phyloP scores from a whole-genome alignment of 2,888 invertebrate genomes.

The Anticlea derivata region DNA sequence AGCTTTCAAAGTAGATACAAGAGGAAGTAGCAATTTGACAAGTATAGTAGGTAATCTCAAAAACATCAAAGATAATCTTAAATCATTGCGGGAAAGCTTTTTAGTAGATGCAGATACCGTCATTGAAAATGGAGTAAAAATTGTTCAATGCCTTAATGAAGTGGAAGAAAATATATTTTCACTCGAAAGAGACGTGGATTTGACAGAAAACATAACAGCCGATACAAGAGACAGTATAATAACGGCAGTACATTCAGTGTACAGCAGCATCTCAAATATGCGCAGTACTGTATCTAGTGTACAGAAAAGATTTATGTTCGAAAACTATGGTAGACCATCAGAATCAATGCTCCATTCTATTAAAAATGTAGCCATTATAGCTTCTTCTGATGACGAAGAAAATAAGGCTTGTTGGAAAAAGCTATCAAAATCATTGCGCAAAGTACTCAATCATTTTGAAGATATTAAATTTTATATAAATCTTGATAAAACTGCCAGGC shows the following conservation, averaged over 20 bases:
- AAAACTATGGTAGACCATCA: slow-evolving; percentile 73
- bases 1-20: slow-evolving; percentile 60
- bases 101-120: slow-evolving; percentile 56
- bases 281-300: slow-evolving; percentile 76
- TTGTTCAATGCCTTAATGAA: slow-evolving; percentile 64
- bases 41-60: slow-evolving; percentile 50
- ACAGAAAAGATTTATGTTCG: slow-evolving; percentile 71
- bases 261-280: slow-evolving; percentile 79
- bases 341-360: slow-evolving; percentile 60
- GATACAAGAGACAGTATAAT: slow-evolving; percentile 65
- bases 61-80: slow-evolving; percentile 55
- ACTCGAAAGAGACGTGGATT: slow-evolving; percentile 63
- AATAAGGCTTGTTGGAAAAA: slow-evolving; percentile 51
- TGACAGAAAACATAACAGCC: slow-evolving; percentile 43
- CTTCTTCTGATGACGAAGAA: slow-evolving; percentile 32
- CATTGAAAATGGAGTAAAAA: slow-evolving; percentile 70
- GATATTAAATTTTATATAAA: slow-evolving; percentile 78
- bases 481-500: slow-evolving; percentile 74
- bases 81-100: slow-evolving; percentile 55
- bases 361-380: slow-evolving; percentile 54
- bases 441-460: slow-evolving; percentile 72
- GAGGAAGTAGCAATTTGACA: slow-evolving; percentile 43
- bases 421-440: slow-evolving; percentile 62
- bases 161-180: slow-evolving; percentile 72
- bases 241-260: slow-evolving; percentile 77